Evolutionary conservation across 2,113 vertebrate genomes (phyloP).

Genomic region (Pongo abelii): DNA sequence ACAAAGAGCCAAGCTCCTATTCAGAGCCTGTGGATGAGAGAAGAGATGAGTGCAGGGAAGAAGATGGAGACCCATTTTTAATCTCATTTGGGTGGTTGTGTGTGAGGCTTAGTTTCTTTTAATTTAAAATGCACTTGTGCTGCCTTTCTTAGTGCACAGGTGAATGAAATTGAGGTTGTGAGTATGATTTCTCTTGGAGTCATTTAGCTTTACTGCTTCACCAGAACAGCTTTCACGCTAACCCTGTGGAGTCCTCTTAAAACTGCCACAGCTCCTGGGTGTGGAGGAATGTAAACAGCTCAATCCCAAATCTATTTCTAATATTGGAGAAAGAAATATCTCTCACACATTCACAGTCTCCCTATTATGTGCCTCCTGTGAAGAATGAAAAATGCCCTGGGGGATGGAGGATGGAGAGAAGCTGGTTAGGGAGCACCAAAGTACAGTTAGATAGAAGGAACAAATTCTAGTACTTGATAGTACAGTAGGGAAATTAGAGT

Average conservation of each 20-base stretch:
- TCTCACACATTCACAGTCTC: background rate
- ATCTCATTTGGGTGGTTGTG: background rate
- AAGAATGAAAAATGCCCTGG: background rate
- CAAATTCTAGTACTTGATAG: background rate
- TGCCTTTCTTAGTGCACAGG: conserved; percentile 21
- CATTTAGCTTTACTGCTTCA: conserved; percentile 18
- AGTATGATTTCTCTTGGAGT: conserved; percentile 57
- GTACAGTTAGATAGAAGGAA: background rate
- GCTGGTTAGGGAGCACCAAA: background rate
- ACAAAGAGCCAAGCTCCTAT: background rate
- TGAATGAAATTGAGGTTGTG: conserved; percentile 23
- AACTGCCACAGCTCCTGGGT: background rate
- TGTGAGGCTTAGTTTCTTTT: conserved; percentile 8
- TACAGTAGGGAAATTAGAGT: background rate
- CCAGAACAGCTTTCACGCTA: conserved; percentile 37
- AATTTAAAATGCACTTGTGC: background rate
- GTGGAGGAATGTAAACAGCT: background rate
- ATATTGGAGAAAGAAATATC: background rate
- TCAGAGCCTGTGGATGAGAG: background rate
- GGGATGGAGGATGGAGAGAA: background rate
- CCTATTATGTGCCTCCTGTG: background rate
- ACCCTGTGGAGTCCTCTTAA: background rate
- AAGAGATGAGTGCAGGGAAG: background rate
- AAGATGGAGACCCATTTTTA: background rate
- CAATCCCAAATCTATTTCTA: background rate